A percentile compares a stretch with the other conserved stretches of the same genome.
Conservation (phyloP, 2,113 vertebrate genomes). For the Eolophus roseicapilla region DNA sequence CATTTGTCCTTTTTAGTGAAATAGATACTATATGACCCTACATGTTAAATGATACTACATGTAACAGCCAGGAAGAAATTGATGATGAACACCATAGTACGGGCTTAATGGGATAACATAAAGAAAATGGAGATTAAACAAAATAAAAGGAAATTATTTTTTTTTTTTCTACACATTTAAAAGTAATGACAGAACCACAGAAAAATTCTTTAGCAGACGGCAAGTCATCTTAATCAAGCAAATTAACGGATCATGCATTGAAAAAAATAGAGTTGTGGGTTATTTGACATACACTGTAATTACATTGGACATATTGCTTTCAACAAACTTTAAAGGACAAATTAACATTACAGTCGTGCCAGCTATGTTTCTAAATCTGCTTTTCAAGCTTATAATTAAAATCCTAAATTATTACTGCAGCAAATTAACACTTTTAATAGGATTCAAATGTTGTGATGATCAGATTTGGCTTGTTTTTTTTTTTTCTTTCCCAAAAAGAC, state of each 20-base stretch:
- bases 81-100: conserved; percentile 10
- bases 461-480: background rate
- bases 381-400: conserved; percentile 76
- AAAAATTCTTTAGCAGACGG: conserved; percentile 79
- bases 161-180: conserved; percentile 51
- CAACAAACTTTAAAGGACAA: conserved; percentile 79
- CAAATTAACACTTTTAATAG: conserved; percentile 70
- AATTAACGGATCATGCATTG: conserved; percentile 74
- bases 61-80: conserved; percentile 5
- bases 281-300: conserved; percentile 79
- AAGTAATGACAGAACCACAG: background rate
- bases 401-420: conserved; percentile 67
- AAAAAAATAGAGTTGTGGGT: conserved; percentile 68
- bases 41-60: background rate
- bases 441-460: conserved; percentile 48
- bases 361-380: conserved; percentile 71
- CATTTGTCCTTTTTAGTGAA: background rate
- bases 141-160: conserved; percentile 51
- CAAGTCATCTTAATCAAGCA: conserved; percentile 75
- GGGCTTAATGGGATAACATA: background rate
- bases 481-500: background rate
- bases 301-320: conserved; percentile 79
- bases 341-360: conserved; percentile 76
- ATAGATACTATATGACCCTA: background rate
- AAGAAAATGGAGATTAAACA: conserved; percentile 16